Percentiles rank a stretch among this genome's conserved stretches.
phyloP scores from a whole-genome alignment of 2,888 invertebrate genomes.

The Diarsia rubi region DNA sequence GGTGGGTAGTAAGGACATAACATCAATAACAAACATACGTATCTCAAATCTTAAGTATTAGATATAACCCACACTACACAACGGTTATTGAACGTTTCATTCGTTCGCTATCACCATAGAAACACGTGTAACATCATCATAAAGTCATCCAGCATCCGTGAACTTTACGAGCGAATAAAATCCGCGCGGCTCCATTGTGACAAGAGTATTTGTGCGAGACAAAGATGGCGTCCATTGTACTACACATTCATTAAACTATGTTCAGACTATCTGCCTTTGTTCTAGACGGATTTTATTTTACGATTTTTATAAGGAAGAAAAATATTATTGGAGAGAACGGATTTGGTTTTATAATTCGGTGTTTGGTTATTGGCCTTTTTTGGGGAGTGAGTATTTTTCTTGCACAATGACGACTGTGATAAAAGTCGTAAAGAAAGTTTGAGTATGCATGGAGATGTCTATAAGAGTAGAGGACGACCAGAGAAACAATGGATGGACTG shows the following conservation, averaged over 20 bases:
- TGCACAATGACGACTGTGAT: neutral
- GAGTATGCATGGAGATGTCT: neutral
- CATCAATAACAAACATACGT: neutral
- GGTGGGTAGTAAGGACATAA: neutral
- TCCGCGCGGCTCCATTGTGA: conserved; percentile 42
- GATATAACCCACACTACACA: conserved; percentile 18
- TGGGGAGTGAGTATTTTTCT: neutral
- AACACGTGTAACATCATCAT: conserved; percentile 59
- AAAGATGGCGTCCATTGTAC: conserved; percentile 65
- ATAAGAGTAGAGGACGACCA: too few relatives aligned
- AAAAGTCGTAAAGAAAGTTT: neutral
- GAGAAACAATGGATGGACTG: neutral
- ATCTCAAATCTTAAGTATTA: conserved; percentile 6
- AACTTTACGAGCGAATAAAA: conserved; percentile 60
- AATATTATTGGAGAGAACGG: neutral
- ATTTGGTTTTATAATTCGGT: neutral
- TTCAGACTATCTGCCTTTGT: conserved; percentile 50
- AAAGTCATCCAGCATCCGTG: conserved; percentile 54
- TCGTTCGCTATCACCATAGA: conserved; percentile 34
- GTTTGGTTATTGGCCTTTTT: neutral
- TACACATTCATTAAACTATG: conserved; percentile 67
- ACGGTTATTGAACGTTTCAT: conserved; percentile 27
- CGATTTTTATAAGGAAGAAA: neutral
- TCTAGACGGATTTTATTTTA: conserved; percentile 24
- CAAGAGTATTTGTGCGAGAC: conserved; percentile 60